Evolutionary conservation across 2,888 invertebrate species (phyloP).

Genomic region (Cinara cedri): DNA sequence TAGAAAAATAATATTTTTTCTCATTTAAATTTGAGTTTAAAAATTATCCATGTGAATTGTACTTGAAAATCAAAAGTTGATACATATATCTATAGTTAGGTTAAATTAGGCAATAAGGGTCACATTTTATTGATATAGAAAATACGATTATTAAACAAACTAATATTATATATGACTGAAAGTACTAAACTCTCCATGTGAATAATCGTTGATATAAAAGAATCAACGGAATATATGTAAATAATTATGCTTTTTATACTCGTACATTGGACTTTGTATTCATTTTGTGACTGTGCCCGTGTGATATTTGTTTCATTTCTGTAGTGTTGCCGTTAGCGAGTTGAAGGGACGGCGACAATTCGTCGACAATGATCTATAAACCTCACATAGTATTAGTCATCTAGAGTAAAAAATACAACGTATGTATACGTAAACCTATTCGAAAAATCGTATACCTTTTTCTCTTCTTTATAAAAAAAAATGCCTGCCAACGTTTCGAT

Average conservation of each 20-base stretch:
- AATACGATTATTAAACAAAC: too few relatives aligned
- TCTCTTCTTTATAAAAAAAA: slow-evolving; percentile 34
- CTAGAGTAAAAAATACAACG: neutral
- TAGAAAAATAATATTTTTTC: too few relatives aligned
- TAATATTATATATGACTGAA: too few relatives aligned
- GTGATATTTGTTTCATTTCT: slow-evolving; percentile 34
- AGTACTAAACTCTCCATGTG: too few relatives aligned
- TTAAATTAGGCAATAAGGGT: too few relatives aligned
- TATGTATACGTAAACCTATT: neutral
- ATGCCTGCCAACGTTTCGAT: slow-evolving; percentile 32
- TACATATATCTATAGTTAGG: too few relatives aligned
- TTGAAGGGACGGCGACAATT: slow-evolving; percentile 27
- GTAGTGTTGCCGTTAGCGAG: slow-evolving; percentile 10
- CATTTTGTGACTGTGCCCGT: slow-evolving; percentile 38
- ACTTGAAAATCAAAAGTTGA: too few relatives aligned
- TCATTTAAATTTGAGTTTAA: too few relatives aligned
- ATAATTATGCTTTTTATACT: neutral
- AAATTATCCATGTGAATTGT: too few relatives aligned
- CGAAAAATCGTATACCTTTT: slow-evolving; percentile 22
- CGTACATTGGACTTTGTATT: slow-evolving; percentile 18
- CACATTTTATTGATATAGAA: too few relatives aligned
- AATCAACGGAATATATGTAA: too few relatives aligned
- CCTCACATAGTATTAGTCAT: neutral
- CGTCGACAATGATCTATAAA: slow-evolving; percentile 30
- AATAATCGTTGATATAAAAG: too few relatives aligned